Evolutionary conservation across 2,113 vertebrate genomes (phyloP), one percentile per base, ranked within the genome.

Genomic region (crab-eating macaque (Macaca fascicularis)): DNA sequence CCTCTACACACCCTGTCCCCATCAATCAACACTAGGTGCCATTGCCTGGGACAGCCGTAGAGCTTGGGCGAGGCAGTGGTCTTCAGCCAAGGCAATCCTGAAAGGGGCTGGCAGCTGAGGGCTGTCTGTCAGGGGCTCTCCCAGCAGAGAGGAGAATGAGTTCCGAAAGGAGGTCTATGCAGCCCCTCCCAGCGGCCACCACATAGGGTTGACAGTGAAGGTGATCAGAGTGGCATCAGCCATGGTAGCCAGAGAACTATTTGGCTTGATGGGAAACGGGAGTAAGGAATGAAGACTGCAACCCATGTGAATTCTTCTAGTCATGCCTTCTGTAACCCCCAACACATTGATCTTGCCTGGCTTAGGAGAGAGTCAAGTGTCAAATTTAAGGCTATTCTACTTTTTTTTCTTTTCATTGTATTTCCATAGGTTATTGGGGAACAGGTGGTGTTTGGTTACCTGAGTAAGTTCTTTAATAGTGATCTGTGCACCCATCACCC

Each of bases 101-200:
- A 32, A 75, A 83, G 19, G 43, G 23, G 7, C 2, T 25, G 52
- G n/a, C 16, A 43, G 74, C 43, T n/a, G 38, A 30, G 8, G 61
- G 43, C 32, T 85, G 7, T 17, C 25, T 55, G 11, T 14, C 55
- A 0, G 16, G 45, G 22, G 2, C n/a, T 67, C 17, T 82, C 14
- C 19, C 4, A 11, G 17, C 10, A 35, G 17, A 30, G 35, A 20
- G 32, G 20, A 5, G 5, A 27, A 9, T 32, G 23, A 4, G 4
- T 22, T 23, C 9, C 9, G 1, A 6, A 13, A 22, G 45, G 48
- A 27, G 5, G 6, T 76, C 6, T 76, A 35, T 0, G 3, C 1
- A 89, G 52, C 38, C 35, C 50, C 32, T 23, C 52, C 3, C 43
- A 61, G 69, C 2, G 6, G 35, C 10, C 14, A 67, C 35, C 69